A percentile compares a stretch with the other conserved stretches of the same genome.
phyloP scores from a whole-genome alignment of 2,113 vertebrate genomes.

The Microcebus ravelobensis region DNA sequence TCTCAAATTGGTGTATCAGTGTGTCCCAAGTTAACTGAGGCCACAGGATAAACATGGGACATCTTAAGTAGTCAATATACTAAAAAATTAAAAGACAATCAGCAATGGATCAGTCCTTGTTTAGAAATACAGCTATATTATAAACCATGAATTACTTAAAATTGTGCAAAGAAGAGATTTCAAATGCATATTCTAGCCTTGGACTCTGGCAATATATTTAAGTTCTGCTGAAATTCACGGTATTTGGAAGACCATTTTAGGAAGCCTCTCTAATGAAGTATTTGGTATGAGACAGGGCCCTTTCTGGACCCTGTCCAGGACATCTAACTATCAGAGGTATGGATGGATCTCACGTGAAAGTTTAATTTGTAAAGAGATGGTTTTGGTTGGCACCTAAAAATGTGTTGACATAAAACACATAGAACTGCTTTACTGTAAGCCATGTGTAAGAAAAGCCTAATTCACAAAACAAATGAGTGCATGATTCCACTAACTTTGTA shows the following conservation, averaged over 20 bases:
- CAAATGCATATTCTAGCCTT: not conserved
- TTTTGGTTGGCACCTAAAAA: not conserved
- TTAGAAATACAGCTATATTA: not conserved
- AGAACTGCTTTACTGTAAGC: not conserved
- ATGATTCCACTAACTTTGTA: not conserved
- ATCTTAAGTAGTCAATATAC: not conserved
- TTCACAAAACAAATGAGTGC: not conserved
- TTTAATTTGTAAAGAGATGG: not conserved
- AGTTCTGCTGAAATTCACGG: not conserved
- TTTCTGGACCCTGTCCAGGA: not conserved
- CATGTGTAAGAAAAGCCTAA: not conserved
- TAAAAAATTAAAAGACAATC: not conserved
- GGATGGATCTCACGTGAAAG: not conserved
- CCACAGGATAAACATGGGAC: not conserved
- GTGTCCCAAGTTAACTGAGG: not conserved
- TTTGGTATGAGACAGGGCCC: not conserved
- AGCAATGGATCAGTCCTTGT: not conserved
- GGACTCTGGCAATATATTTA: not conserved
- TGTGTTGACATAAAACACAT: not conserved
- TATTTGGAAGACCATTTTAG: not conserved
- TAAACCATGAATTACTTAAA: not conserved
- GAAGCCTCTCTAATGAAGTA: not conserved
- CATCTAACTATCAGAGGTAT: not conserved
- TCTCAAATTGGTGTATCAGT: not conserved
- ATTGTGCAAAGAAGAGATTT: not conserved